A percentile compares a stretch with the other conserved stretches of the same genome.
These are phyloP conservation scores for Phortica okadai DNA, from an alignment of 2,888 invertebrate genomes.

Conservation along the genomic window DNA sequence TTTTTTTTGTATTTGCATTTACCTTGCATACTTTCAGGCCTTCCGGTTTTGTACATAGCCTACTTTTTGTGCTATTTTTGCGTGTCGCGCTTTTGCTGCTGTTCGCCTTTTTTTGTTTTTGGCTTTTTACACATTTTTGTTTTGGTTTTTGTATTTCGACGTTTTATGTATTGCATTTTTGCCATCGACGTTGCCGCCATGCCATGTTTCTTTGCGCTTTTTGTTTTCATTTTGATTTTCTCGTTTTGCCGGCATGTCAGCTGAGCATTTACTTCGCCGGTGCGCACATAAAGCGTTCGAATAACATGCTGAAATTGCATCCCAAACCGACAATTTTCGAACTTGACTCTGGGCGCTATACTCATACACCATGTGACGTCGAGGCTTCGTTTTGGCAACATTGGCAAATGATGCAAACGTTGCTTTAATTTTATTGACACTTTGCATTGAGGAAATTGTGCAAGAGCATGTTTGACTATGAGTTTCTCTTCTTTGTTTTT, in stretches of 20 bases:
- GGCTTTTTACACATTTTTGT: constrained; percentile 72
- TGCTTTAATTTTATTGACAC: constrained; percentile 62
- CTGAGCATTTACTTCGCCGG: constrained; percentile 8
- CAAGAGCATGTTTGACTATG: constrained; percentile 45
- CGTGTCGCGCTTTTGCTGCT: constrained; percentile 25
- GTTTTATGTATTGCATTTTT: constrained; percentile 50
- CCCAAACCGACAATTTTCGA: not conserved
- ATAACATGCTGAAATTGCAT: constrained; percentile 8
- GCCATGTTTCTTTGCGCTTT: constrained; percentile 46
- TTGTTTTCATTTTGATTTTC: constrained; percentile 65
- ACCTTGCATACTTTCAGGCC: constrained; percentile 55
- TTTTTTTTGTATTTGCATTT: constrained; percentile 37
- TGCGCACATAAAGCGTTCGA: not conserved
- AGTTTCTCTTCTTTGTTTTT: constrained; percentile 50
- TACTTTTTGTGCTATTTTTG: constrained; percentile 62
- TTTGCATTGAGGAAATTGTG: constrained; percentile 59
- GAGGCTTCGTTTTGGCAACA: constrained; percentile 1
- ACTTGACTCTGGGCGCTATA: constrained; percentile 9
- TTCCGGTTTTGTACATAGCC: constrained; percentile 31
- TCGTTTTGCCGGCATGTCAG: constrained; percentile 64
- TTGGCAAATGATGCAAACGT: constrained; percentile 58
- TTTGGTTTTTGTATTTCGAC: constrained; percentile 70
- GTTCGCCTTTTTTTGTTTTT: constrained; percentile 36
- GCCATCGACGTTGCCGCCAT: not conserved
- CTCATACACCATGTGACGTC: not conserved